Evolutionary conservation across 2,888 invertebrate genomes (phyloP).

Genomic region (Ophioninae sp.): DNA sequence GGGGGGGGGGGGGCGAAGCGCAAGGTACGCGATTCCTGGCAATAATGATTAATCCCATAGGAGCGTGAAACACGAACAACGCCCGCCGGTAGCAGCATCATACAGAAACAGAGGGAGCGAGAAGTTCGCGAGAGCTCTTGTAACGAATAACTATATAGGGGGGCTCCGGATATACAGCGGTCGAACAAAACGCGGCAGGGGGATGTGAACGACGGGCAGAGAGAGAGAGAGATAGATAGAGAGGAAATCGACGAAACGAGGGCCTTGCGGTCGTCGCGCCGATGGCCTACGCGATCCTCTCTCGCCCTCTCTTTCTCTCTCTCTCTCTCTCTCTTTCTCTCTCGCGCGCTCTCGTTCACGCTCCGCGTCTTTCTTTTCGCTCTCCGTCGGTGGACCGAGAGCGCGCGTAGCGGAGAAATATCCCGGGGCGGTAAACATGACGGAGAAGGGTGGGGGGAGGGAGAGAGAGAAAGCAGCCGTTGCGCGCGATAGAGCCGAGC

Average conservation of each 20-base stretch:
- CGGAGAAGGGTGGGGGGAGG: conserved; percentile 22
- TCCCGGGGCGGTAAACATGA: conserved; percentile 56
- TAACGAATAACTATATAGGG: conserved; percentile 46
- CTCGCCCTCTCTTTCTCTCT: conserved; percentile 19
- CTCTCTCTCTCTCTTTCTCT: conserved; percentile 6
- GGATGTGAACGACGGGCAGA: conserved; percentile 5
- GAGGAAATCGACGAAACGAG: conserved; percentile 44
- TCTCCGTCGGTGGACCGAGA: conserved; percentile 18
- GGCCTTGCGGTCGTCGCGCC: conserved; percentile 37
- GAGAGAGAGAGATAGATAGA: conserved; percentile 10
- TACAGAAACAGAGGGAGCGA: not conserved
- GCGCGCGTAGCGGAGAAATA: conserved; percentile 47
- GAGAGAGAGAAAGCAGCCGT: not conserved
- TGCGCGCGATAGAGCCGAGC: conserved; percentile 55
- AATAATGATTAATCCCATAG: conserved; percentile 57
- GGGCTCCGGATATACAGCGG: conserved; percentile 39
- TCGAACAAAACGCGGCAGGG: conserved; percentile 25
- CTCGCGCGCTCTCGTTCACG: too few species aligned
- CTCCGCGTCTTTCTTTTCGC: not conserved
- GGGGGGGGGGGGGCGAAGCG: not conserved
- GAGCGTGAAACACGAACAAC: conserved; percentile 41
- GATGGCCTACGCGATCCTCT: conserved; percentile 33
- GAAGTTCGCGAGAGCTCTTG: conserved; percentile 15
- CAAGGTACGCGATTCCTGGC: conserved; percentile 41
- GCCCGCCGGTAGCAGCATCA: conserved; percentile 31